Evolutionary conservation across 1,140 invertebrate species (phyloP), one percentile per base, ranked within the genome.

Genomic region (Linepithema humile): DNA sequence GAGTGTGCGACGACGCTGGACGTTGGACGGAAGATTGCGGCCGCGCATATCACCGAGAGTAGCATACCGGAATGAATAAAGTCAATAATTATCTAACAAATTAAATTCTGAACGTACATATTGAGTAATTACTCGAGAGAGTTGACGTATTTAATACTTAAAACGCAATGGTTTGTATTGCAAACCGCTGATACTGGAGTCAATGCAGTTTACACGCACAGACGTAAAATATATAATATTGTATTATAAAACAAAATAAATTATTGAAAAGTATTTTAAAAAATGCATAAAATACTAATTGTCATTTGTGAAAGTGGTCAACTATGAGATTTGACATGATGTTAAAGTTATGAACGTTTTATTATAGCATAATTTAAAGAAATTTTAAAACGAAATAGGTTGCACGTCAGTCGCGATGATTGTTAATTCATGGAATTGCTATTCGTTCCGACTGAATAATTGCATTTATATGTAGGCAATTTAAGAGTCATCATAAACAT

Each of bases 41-140:
- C 15, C 17, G 35, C 35, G 12, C n/a, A 17, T 35, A 45, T 53
- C 43, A 35, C 9, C 15, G n/a, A 12, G 29, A 70, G 40, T 20
- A 50, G 17, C 26, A 6, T 38, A 48, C n/a, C 73, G n/a, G 10
- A 45, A 35, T 7, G n/a, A 48, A 65, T 29, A 26, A 26, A 48
- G 59, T 65, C 38, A 65, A 77, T 77, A 77, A 77, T 77, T 77
- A 77, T 50, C 20, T 35, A 48, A 65, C 60, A 65, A 77, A 77
- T 77, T 77, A 77, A 38, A 65, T 77, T 77, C 40, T 65, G 59
- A 23, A 35, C 9, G 29, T 38, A 35, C 40, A 50, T 12, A 64
- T 64, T 23, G 59, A 20, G 35, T 77, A 65, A 77, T 65, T 45
- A 32, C 20, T 38, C 17, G 43, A 48, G 60, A 20, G 43, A 64